Percentiles rank a stretch among this genome's conserved stretches.
These are phyloP conservation scores for Lathamus discolor DNA, from an alignment of 2,113 vertebrate species.

Conservation along the genomic window DNA sequence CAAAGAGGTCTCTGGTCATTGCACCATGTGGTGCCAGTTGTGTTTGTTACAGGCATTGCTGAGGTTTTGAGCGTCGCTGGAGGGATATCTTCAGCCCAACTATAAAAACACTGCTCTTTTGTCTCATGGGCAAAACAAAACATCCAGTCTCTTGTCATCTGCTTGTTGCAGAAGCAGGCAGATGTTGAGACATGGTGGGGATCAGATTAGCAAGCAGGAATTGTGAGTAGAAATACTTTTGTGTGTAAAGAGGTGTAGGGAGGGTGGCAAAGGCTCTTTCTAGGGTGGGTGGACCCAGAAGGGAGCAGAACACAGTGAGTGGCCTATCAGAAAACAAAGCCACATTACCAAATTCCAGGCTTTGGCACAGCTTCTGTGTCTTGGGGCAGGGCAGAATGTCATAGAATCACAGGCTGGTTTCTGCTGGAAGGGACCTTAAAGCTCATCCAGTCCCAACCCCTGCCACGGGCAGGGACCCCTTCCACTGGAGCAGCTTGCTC, in stretches of 20 bases:
- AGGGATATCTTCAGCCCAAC: background rate
- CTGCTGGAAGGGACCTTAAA: background rate
- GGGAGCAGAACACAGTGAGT: background rate
- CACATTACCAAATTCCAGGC: background rate
- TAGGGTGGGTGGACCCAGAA: background rate
- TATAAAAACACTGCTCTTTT: background rate
- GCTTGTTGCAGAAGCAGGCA: background rate
- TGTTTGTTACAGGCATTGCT: accelerated
- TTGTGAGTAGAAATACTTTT: accelerated
- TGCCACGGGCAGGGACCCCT: background rate
- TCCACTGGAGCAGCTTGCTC: background rate
- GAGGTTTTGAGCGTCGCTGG: background rate
- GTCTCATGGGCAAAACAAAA: background rate
- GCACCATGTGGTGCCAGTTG: background rate
- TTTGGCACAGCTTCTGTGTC: background rate
- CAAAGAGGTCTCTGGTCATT: accelerated
- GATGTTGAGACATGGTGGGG: background rate
- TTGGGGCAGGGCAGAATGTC: background rate
- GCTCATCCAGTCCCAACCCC: background rate
- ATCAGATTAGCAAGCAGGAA: background rate
- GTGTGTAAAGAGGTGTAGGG: accelerated
- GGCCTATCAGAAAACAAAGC: background rate
- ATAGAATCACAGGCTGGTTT: background rate
- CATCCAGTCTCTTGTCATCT: background rate
- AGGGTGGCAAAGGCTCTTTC: background rate